Evolutionary conservation across 2,888 invertebrate species (phyloP), one percentile per base, ranked within the genome.

Genomic region (Incurvaria masculella): DNA sequence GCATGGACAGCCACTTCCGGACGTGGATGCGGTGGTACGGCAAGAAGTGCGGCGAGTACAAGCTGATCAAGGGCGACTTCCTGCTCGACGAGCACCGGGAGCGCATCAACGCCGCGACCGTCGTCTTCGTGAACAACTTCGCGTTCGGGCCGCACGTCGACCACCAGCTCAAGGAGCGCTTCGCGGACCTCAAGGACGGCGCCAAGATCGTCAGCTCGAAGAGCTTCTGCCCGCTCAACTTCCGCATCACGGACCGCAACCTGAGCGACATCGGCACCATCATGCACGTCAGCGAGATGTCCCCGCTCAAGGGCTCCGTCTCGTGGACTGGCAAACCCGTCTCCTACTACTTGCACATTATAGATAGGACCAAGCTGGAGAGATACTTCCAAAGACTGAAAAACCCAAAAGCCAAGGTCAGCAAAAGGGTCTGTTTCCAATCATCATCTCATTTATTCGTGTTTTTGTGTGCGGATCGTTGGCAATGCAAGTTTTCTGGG

Each of bases 271-370:
- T 99, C 66, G 97, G 97, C 56, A 95, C 97, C 53, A 98, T 99
- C 63, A 96, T 99, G 94, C 95, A 97, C 71, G 96, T 99, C 40
- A 90, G 90, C 55, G 97, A 97, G 79, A 90, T 99, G 87, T 90
- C 94, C 53, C 96, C 97, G 17, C 78, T 97, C 54, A 87, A 90
- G 64, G 96, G 96, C 56, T 96, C 96, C 11, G 98, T 98, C 51
- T 98, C 98, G 17, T 99, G 99, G 99, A 99, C 99, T 52, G 95
- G 95, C 56, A 97, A 96, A 72, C 94, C 97, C 46, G 98, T 99
- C 61, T 94, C 96, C 55, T 99, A 99, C 82, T 99, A 94, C 81
- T 84, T 98, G 60, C 99, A 99, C 78, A 89, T 92, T 61, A 97
- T 99, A 68, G 98, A 99, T 83, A 87, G 97, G 68, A 95, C 95